phyloP scores from a whole-genome alignment of 2,113 vertebrate species.

The Sus scrofa region T2T-Sscrofa CM000828.6:29853001-29853500 shows the following conservation, averaged over 20 bases:
- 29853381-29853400: conserved; percentile 51
- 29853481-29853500: neutral
- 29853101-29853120: neutral
- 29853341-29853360: neutral
- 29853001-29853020: too few species aligned
- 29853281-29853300: neutral
- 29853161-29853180: neutral
- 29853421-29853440: conserved; percentile 56
- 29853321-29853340: neutral
- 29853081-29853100: conserved; percentile 14
- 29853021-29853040: too few species aligned
- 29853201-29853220: neutral
- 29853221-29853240: neutral
- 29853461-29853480: neutral
- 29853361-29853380: neutral
- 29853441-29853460: conserved; percentile 54
- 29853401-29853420: conserved; percentile 55
- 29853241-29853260: neutral
- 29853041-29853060: too few species aligned
- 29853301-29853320: neutral
- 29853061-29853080: neutral
- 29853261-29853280: neutral
- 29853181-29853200: neutral
- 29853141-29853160: neutral
- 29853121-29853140: neutral